Base-by-base conservation (phyloP, 2,797 vertebrate genomes). In the Labroides dimidiatus region DNA sequence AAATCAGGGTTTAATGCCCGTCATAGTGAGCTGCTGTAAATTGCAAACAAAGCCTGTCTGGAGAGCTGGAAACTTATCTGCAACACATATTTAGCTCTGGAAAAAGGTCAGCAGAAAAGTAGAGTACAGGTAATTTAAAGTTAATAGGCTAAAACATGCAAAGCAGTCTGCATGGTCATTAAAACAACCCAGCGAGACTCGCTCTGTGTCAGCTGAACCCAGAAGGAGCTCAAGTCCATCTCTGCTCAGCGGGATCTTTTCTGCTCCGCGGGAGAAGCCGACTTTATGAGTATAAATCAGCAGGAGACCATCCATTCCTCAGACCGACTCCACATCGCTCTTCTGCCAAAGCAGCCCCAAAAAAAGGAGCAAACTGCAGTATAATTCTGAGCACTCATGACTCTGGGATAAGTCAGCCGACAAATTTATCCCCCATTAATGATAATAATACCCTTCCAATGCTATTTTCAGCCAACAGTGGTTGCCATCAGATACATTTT, bases 391-490 rank as follows among this genome's bases (percentile, higher is more conserved):
- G 73, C 74, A 71, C 80, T 84, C 76, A 72, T 85, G 89, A 90
- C 87, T 92, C 79, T 54, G 27, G 86, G 75, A 70, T 80, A 87
- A 90, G 85, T 88, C 87, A 81, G 87, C 89, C 74, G 88, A 92
- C 90, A 91, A 93, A 92, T 92, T 82, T 91, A 93, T 90, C 88
- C 91, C 84, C 84, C 87, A 91, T 94, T 94, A 94, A 94, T 94
- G 93, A 90, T 93, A 94, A 94, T 94, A 90, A 92, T 93, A 93
- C 90, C 91, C 91, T 91, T 86, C 73, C 53, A 48, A 53, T 80
- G 89, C 91, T 94, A 94, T 94, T 94, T 94, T 93, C 87, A 92
- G 91, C 87, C 82, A 77, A 72, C 23, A 33, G 88, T 71, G 90
- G 93, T 92, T 91, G 87, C 90, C 90, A 87, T 90, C 78, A 85